Conservation (phyloP, 2,888 invertebrate genomes). For the Ferrisia virgata region DNA sequence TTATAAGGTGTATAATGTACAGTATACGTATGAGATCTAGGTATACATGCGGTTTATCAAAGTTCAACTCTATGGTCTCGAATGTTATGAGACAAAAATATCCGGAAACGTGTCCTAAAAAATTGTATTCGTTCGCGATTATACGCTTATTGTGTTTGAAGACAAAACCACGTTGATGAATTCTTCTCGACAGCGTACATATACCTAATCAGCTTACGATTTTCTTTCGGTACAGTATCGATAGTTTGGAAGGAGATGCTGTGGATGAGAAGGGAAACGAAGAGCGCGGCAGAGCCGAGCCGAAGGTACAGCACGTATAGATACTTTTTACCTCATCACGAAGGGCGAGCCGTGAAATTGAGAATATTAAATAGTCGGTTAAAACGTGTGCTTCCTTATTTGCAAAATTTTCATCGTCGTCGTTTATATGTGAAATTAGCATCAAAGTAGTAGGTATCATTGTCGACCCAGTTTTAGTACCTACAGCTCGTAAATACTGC, state of each 20-base stretch:
- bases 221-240: not conserved
- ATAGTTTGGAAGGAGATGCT: too few relatives aligned
- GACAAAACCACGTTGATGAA: not conserved
- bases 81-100: not conserved
- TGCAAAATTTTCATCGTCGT: not conserved
- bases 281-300: too few relatives aligned
- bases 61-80: constrained; percentile 2
- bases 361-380: not conserved
- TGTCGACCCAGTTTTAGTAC: constrained; percentile 4
- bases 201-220: too few relatives aligned
- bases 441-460: not conserved
- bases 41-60: constrained; percentile 14
- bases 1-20: not conserved
- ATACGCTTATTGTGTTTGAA: not conserved
- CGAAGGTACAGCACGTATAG: too few relatives aligned
- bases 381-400: not conserved
- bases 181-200: too few relatives aligned
- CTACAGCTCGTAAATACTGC: not conserved
- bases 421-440: too few relatives aligned
- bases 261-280: not conserved
- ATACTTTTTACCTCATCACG: too few relatives aligned
- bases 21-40: not conserved
- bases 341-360: not conserved
- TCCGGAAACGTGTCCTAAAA: constrained; percentile 31
- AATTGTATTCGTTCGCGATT: constrained; percentile 6